phyloP scores from a whole-genome alignment of 1,140 invertebrate species.

The Gryllus bimaculatus region DNA sequence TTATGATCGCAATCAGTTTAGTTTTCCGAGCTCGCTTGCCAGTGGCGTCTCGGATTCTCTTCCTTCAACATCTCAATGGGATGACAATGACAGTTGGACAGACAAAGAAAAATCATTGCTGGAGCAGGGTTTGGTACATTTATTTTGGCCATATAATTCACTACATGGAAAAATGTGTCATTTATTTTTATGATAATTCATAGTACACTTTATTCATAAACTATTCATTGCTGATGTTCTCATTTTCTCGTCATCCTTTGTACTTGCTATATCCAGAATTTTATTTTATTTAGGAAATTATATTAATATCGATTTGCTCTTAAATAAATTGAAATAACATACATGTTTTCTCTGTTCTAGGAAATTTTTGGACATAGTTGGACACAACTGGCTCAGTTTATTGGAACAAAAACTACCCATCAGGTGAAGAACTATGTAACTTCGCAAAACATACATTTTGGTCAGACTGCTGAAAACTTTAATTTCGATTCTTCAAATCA shows the following conservation, averaged over 20 bases:
- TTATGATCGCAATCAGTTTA: constrained; percentile 37
- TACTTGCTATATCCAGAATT: background rate
- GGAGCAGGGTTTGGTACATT: constrained; percentile 47
- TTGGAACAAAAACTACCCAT: constrained; percentile 48
- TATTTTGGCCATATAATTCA: too few species aligned
- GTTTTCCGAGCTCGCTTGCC: constrained; percentile 27
- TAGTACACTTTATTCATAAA: constrained; percentile 8
- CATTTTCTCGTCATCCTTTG: background rate
- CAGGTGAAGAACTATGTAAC: constrained; percentile 49
- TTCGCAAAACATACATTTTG: constrained; percentile 18
- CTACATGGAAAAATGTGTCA: background rate
- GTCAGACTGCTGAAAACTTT: constrained; percentile 12
- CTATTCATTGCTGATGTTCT: background rate
- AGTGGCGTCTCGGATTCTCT: constrained; percentile 10
- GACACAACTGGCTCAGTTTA: constrained; percentile 48
- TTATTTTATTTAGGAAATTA: background rate
- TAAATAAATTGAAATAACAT: background rate
- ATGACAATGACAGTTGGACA: constrained; percentile 38
- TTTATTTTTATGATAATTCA: background rate
- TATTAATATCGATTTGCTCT: background rate
- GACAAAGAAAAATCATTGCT: constrained; percentile 47
- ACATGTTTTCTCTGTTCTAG: constrained; percentile 31
- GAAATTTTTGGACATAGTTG: constrained; percentile 53
- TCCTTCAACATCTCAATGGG: constrained; percentile 26
- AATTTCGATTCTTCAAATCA: background rate